These are phyloP conservation scores for Rhincodon typus DNA, from an alignment of 2,797 vertebrate species.

Conservation along the genomic window DNA sequence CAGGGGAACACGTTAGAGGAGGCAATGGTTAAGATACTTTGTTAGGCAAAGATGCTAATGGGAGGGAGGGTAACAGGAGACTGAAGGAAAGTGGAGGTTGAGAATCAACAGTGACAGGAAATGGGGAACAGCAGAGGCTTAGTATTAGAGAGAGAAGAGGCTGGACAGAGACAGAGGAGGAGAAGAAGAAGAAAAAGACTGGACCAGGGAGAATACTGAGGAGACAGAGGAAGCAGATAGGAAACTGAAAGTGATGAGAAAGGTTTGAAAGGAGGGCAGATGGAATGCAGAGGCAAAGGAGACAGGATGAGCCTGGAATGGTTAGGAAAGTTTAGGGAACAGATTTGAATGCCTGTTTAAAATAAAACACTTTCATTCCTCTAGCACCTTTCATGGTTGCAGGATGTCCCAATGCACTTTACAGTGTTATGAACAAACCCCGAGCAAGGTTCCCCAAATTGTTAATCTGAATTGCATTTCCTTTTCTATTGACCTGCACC, in stretches of 20 bases:
- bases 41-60: not conserved
- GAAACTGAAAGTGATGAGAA: not conserved
- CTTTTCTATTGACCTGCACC: no score
- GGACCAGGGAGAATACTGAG: not conserved
- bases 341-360: not conserved
- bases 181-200: not conserved
- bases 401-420: not conserved
- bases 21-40: not conserved
- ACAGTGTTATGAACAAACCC: not conserved
- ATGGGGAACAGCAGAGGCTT: not conserved
- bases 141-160: not conserved
- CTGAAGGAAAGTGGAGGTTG: not conserved
- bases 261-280: not conserved
- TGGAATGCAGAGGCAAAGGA: not conserved
- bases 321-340: not conserved
- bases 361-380: not conserved
- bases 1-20: not conserved
- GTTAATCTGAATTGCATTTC: no score
- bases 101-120: not conserved
- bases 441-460: no score
- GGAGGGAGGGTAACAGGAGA: not conserved
- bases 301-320: not conserved
- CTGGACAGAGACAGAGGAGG: not conserved
- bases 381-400: no score
- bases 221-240: not conserved